These are phyloP conservation scores for Selenia dentaria DNA, from an alignment of 2,888 invertebrate species.

Conservation along the genomic window DNA sequence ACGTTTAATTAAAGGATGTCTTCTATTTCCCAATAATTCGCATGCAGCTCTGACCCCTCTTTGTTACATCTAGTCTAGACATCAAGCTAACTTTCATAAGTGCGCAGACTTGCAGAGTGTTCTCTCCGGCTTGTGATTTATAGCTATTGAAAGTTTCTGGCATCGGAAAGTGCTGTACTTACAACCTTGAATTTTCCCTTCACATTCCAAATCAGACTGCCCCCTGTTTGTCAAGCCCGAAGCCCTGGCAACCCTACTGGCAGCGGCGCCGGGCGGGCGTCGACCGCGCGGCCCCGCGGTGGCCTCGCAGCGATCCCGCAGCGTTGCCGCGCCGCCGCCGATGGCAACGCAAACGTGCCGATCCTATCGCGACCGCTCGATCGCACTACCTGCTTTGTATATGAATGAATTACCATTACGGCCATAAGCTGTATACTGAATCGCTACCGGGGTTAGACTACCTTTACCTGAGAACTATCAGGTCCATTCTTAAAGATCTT, in stretches of 20 bases:
- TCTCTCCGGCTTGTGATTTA: not conserved
- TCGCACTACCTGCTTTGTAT: constrained; percentile 38
- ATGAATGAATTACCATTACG: constrained; percentile 32
- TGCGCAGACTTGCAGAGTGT: not conserved
- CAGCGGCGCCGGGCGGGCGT: constrained; percentile 44
- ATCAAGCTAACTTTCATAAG: not conserved
- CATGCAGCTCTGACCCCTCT: not conserved
- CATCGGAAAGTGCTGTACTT: not conserved
- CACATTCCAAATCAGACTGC: constrained; percentile 7
- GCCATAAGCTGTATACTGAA: constrained; percentile 15
- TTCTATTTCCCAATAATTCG: not conserved
- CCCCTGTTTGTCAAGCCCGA: constrained; percentile 17
- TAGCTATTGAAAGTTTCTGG: not conserved
- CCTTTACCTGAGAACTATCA: not conserved
- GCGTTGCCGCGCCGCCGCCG: constrained; percentile 15
- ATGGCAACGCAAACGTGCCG: constrained; percentile 28
- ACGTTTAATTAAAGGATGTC: too few relatives aligned
- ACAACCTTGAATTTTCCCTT: constrained; percentile 3
- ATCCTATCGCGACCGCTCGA: constrained; percentile 28
- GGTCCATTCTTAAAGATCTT: not conserved
- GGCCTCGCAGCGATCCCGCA: constrained; percentile 27
- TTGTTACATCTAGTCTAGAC: not conserved
- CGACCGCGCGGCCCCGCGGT: constrained; percentile 44
- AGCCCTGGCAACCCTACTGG: constrained; percentile 37
- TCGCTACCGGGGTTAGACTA: constrained; percentile 8